Percentiles rank a stretch among this genome's conserved stretches.
These are phyloP conservation scores for Aphaenogaster floridana DNA, from an alignment of 1,140 invertebrate genomes.

Conservation along the genomic window DNA sequence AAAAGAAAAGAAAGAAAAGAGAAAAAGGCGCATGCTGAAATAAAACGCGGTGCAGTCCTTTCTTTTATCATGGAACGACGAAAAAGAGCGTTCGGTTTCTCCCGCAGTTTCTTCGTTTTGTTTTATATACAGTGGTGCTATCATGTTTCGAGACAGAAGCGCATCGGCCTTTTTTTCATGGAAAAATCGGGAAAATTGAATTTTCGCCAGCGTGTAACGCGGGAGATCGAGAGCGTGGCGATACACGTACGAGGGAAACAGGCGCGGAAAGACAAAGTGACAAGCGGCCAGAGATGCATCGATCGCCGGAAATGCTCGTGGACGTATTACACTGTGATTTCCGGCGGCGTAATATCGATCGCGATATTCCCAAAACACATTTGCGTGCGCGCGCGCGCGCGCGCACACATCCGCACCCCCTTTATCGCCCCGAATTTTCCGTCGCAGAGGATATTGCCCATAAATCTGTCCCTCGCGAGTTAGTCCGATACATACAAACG, in stretches of 20 bases:
- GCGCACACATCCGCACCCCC: not conserved
- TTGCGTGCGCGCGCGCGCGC: not conserved
- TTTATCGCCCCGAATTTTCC: slow-evolving; percentile 61
- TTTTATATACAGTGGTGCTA: slow-evolving; percentile 15
- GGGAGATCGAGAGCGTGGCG: not conserved
- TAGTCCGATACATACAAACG: slow-evolving; percentile 49
- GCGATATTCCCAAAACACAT: slow-evolving; percentile 42
- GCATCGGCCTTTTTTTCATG: slow-evolving; percentile 18
- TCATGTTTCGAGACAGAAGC: slow-evolving; percentile 40
- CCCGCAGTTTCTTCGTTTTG: slow-evolving; percentile 34
- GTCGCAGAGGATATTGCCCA: slow-evolving; percentile 54
- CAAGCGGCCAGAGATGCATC: slow-evolving; percentile 33
- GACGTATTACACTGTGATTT: slow-evolving; percentile 51
- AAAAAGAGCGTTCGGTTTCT: slow-evolving; percentile 33
- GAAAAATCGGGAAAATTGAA: slow-evolving; percentile 63
- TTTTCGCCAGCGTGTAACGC: slow-evolving; percentile 24
- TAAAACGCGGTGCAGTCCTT: slow-evolving; percentile 7
- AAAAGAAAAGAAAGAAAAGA: not conserved
- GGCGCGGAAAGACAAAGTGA: slow-evolving; percentile 40
- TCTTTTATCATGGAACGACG: slow-evolving; percentile 11
- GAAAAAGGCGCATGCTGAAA: not conserved
- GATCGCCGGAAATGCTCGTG: slow-evolving; percentile 40
- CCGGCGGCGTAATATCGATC: slow-evolving; percentile 45
- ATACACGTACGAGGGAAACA: slow-evolving; percentile 12
- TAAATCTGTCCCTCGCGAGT: slow-evolving; percentile 59